A percentile compares a stretch with the other conserved stretches of the same genome.
phyloP scores from a whole-genome alignment of 2,113 vertebrate genomes.

The Typhlomys cinereus region DNA sequence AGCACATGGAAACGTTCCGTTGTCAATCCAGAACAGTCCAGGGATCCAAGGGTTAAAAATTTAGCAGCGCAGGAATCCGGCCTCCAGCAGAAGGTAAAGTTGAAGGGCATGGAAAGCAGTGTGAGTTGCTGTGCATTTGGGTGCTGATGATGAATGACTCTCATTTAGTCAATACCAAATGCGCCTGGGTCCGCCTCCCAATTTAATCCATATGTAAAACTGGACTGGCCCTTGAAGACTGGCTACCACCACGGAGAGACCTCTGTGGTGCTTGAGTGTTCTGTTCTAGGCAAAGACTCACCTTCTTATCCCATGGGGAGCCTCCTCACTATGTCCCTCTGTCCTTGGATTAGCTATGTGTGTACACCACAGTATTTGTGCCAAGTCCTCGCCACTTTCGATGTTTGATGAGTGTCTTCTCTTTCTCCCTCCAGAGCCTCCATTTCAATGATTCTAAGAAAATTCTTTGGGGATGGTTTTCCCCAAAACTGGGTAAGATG shows the following conservation, averaged over 20 bases:
- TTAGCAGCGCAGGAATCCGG: conserved; percentile 52
- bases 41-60: conserved; percentile 65
- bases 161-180: conserved; percentile 30
- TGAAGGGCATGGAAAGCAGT: conserved; percentile 56
- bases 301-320: background rate
- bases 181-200: background rate
- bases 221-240: background rate
- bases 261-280: fast-evolving
- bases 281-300: background rate
- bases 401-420: background rate
- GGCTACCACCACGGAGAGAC: fast-evolving
- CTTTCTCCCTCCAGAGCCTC: background rate
- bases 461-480: no score
- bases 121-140: conserved; percentile 16
- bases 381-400: background rate
- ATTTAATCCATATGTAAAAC: conserved; percentile 34
- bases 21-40: conserved; percentile 38
- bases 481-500: no score
- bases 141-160: conserved; percentile 60
- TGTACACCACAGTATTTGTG: fast-evolving
- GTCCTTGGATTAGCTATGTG: background rate
- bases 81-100: conserved; percentile 56
- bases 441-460: background rate
- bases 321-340: fast-evolving
- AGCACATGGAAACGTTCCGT: background rate